Percentiles rank a stretch among this genome's conserved stretches.
Conservation (phyloP, 1,140 invertebrate genomes). For the Drosophila bocqueti region DNA sequence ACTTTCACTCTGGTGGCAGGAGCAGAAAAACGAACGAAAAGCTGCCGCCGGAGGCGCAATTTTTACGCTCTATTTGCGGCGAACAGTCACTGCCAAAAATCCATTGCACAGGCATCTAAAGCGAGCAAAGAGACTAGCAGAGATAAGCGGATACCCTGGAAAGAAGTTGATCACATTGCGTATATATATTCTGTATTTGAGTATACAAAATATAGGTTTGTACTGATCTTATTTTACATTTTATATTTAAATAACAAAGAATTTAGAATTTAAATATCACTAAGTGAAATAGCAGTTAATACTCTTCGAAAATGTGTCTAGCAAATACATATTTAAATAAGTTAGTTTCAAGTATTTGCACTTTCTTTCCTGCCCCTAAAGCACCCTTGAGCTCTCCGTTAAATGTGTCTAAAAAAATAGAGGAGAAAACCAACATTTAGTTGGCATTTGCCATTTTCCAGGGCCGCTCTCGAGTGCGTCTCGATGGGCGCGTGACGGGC, state of each 20-base stretch:
- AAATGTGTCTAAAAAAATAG: constrained; percentile 11
- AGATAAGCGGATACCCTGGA: constrained; percentile 2
- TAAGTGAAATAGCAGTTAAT: neutral
- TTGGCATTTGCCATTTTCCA: constrained; percentile 72
- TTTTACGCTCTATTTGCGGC: constrained; percentile 79
- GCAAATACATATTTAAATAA: constrained; percentile 1
- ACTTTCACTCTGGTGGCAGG: constrained; percentile 62
- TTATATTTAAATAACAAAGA: neutral
- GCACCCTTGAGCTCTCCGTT: neutral
- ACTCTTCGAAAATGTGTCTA: neutral
- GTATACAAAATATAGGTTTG: fast-evolving
- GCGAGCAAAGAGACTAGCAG: neutral
- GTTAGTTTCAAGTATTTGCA: neutral
- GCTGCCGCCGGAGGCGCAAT: constrained; percentile 60
- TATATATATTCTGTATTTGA: too few relatives aligned
- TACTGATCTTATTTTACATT: neutral
- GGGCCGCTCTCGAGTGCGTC: constrained; percentile 58
- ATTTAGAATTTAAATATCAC: neutral
- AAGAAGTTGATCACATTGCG: neutral
- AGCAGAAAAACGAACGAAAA: constrained; percentile 1
- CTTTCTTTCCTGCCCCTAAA: neutral
- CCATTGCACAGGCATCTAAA: constrained; percentile 66
- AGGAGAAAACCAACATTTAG: constrained; percentile 64
- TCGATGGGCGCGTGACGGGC: constrained; percentile 63
- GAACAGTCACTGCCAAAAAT: constrained; percentile 76